Base-by-base conservation (phyloP, 2,113 vertebrate species). In the Morone chrysops region DNA sequence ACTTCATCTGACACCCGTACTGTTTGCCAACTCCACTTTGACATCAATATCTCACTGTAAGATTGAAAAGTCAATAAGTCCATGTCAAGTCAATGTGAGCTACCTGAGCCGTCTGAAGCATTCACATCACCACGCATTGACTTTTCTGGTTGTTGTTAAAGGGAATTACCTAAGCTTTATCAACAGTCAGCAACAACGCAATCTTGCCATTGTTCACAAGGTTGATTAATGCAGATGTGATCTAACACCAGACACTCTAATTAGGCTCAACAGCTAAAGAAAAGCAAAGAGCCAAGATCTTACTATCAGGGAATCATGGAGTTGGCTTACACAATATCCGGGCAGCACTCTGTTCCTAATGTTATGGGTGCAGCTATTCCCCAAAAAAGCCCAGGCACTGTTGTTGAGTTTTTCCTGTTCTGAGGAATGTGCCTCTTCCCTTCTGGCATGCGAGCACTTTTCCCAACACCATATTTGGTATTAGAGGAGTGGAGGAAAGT, bases 391-490 rank as follows among this genome's bases (percentile, higher is more conserved):
- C 13, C 69, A 74, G 57, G 69, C 74, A 66, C 70, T 87, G 87
- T 90, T 92, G 82, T 92, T 76, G 57, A 85, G 84, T 80, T 92
- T 87, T 90, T 93, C 90, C 92, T 93, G 89, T 92, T 93, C 85
- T 75, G 84, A 94, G 95, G 95, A 96, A 96, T 95, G 95, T 66
- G 82, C 61, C 92, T 88, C 90, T 94, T 95, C 93, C 94, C 89
- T 87, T 88, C 65, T 82, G 83, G 94, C 75, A 18, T 87, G 74
- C 36, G 78, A 92, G 84, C 62, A 70, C 86, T 89, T 87, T 93
- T 94, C 93, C 92, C 92, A 93, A 87, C 90, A 94, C 97, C 96
- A 94, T 94, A 96, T 95, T 95, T 93, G 93, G 94, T 94, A 93
- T 90, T 92, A 83, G 91, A 93, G 89, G 90, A 94, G 94, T 92